Evolutionary conservation across 2,797 vertebrate genomes (phyloP).

Genomic region (Eulemur albifrons): DNA sequence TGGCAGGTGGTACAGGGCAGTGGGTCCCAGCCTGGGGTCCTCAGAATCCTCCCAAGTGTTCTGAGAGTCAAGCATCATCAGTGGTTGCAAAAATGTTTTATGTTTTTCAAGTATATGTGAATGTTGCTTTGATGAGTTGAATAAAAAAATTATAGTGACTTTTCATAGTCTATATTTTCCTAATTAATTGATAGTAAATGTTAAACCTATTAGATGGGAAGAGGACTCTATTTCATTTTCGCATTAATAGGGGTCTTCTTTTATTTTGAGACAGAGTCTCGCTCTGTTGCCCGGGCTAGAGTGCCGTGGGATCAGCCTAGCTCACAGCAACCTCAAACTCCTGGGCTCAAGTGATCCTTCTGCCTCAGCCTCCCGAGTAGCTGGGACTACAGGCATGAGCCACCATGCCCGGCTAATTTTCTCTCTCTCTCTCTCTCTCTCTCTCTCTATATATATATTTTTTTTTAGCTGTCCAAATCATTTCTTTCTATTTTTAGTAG

Average conservation of each 20-base stretch:
- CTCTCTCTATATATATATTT: no score
- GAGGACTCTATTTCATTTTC: background rate
- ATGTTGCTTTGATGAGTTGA: background rate
- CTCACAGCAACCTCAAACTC: no score
- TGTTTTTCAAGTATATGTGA: background rate
- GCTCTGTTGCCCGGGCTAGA: no score
- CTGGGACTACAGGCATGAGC: no score
- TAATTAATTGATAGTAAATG: background rate
- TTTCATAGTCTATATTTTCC: background rate
- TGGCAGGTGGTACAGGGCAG: background rate
- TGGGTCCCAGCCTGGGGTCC: background rate
- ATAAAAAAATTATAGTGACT: background rate
- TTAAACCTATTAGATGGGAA: background rate
- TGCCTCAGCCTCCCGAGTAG: no score
- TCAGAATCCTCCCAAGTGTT: background rate
- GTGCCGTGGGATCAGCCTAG: no score
- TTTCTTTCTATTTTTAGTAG: no score
- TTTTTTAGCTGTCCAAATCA: no score
- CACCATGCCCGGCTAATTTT: no score
- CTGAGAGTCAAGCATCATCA: background rate
- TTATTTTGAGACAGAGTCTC: no score
- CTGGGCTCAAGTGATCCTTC: no score
- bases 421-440: fast-evolving
- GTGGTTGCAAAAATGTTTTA: background rate
- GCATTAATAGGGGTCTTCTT: background rate